Evolutionary conservation across 1,140 invertebrate species (phyloP).

Genomic region (Papilio aristodemus): DNA sequence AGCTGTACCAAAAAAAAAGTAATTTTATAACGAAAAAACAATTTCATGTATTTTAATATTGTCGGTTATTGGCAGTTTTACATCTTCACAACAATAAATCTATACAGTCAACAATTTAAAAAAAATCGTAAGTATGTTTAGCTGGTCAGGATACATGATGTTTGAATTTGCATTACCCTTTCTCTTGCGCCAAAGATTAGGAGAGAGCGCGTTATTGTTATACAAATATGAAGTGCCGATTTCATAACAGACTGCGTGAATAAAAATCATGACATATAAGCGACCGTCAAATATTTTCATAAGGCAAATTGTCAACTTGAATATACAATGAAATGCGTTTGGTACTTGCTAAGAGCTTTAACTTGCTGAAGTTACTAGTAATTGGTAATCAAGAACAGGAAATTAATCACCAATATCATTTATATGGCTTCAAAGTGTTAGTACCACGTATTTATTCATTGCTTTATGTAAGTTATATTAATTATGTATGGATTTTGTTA

Average conservation of each 20-base stretch:
- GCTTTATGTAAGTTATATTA: too few species aligned
- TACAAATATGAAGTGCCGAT: slow-evolving; percentile 27
- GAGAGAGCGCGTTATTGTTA: slow-evolving; percentile 25
- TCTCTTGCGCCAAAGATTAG: slow-evolving; percentile 16
- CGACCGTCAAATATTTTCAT: not conserved
- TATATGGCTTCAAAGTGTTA: too few species aligned
- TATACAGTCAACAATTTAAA: not conserved
- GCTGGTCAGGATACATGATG: not conserved
- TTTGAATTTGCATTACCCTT: slow-evolving; percentile 13
- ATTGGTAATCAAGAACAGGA: too few species aligned
- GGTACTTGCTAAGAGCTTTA: too few species aligned
- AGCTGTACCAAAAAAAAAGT: too few species aligned
- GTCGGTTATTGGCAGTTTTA: not conserved
- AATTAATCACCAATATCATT: too few species aligned
- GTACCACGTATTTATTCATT: too few species aligned
- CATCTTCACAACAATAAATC: too few species aligned
- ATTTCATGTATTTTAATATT: not conserved
- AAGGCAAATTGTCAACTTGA: not conserved
- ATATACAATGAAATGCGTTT: too few species aligned
- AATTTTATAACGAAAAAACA: not conserved
- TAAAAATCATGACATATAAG: slow-evolving; percentile 24
- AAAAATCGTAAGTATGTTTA: not conserved
- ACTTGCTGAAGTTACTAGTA: too few species aligned
- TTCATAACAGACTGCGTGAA: slow-evolving; percentile 22
- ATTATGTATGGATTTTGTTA: too few species aligned